A percentile compares a stretch with the other conserved stretches of the same genome.
Evolutionary conservation across 1,140 invertebrate genomes (phyloP).

Genomic region (Bactericera cockerelli): DNA sequence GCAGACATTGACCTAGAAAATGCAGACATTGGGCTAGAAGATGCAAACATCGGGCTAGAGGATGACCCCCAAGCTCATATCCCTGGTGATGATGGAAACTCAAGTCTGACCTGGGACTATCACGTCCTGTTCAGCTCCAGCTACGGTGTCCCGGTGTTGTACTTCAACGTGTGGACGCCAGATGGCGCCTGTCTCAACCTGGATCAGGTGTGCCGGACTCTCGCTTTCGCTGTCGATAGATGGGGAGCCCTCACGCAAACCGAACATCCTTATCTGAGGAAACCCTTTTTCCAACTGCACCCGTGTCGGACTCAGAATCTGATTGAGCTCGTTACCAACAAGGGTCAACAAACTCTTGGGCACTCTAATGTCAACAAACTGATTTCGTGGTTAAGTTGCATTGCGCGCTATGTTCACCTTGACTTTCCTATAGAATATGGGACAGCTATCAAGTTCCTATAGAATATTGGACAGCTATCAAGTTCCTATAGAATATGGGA

Average conservation of each 20-base stretch:
- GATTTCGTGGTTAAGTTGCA: constrained; percentile 16
- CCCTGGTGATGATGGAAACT: neutral
- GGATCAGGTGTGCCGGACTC: constrained; percentile 6
- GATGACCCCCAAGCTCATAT: too few relatives aligned
- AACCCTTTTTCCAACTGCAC: constrained; percentile 19
- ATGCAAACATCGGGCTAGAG: too few relatives aligned
- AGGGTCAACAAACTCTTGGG: neutral
- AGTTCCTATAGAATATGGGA: too few relatives aligned
- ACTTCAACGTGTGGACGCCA: constrained; percentile 17
- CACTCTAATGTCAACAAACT: constrained; percentile 10
- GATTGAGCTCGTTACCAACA: neutral
- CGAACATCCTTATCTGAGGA: constrained; percentile 18
- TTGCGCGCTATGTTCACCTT: constrained; percentile 17
- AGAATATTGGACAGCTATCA: too few relatives aligned
- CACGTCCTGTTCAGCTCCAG: constrained; percentile 21
- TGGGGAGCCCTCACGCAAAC: constrained; percentile 14
- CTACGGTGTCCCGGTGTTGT: constrained; percentile 20
- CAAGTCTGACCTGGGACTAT: constrained; percentile 17
- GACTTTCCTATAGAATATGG: neutral
- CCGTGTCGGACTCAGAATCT: constrained; percentile 17
- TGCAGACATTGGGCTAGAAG: too few relatives aligned
- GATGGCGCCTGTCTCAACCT: constrained; percentile 11
- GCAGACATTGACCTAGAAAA: too few relatives aligned
- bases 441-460: too few relatives aligned
- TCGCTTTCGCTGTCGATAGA: constrained; percentile 12